Percentiles rank a stretch among this genome's conserved stretches.
phyloP scores from a whole-genome alignment of 2,797 vertebrate genomes.

The Falco naumanni region DNA sequence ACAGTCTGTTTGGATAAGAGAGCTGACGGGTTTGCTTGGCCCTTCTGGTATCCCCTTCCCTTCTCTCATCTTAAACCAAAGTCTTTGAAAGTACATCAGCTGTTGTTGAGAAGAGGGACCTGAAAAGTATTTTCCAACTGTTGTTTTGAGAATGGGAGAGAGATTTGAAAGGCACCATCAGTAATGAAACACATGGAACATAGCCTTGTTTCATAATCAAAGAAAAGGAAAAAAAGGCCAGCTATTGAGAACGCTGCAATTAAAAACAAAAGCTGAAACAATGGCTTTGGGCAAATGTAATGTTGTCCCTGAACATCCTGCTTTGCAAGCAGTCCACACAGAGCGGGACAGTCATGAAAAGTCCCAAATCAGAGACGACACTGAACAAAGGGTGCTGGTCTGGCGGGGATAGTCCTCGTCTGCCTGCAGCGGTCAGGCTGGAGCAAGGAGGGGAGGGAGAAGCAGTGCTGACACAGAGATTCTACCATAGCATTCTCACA shows the following conservation, averaged over 20 bases:
- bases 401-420: not conserved
- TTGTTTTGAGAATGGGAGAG: conserved; percentile 6
- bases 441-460: not conserved
- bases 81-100: conserved; percentile 25
- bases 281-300: conserved; percentile 37
- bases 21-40: not conserved
- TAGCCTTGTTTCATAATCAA: not conserved
- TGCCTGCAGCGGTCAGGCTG: not conserved
- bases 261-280: conserved; percentile 54
- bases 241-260: conserved; percentile 15
- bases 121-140: conserved; percentile 20
- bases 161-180: not conserved
- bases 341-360: not conserved
- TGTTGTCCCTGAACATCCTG: not conserved
- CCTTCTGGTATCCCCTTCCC: not conserved
- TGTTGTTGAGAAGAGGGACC: not conserved
- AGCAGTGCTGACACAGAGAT: not conserved
- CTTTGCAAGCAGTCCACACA: not conserved
- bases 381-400: not conserved
- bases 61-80: not conserved
- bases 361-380: not conserved
- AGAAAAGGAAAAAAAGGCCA: not conserved
- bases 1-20: conserved; percentile 43
- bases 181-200: not conserved
- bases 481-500: not conserved